These are phyloP conservation scores for Nematopogon swammerdamellus DNA, from an alignment of 2,888 invertebrate species.

Conservation along the genomic window DNA sequence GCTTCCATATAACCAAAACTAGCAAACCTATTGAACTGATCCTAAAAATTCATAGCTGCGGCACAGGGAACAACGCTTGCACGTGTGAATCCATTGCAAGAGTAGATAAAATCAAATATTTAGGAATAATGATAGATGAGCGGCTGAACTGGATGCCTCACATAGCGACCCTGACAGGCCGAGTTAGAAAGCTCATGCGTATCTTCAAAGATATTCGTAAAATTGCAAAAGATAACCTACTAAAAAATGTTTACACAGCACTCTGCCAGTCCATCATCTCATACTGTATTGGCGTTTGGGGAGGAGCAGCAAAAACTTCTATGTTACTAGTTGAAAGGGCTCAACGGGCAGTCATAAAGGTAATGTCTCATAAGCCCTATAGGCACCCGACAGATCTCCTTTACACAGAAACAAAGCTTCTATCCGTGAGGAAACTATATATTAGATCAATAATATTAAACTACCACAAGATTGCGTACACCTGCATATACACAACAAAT, in stretches of 20 bases:
- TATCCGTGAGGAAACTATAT: background rate
- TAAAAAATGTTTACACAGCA: background rate
- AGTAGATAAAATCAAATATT: too few species aligned
- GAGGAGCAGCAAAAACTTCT: background rate
- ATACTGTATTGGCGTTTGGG: conserved; percentile 2
- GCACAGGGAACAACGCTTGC: too few species aligned
- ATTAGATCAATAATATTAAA: background rate
- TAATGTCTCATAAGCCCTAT: conserved; percentile 1
- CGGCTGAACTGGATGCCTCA: background rate
- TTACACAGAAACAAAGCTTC: background rate
- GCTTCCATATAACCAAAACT: background rate
- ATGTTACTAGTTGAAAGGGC: conserved; percentile 1
- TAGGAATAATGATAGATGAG: conserved; percentile 3
- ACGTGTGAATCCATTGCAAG: too few species aligned
- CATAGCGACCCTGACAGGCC: background rate
- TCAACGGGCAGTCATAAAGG: conserved; percentile 1
- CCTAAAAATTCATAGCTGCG: background rate
- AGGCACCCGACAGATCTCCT: background rate
- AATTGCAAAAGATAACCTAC: background rate
- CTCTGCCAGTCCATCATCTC: background rate
- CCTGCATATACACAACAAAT: background rate
- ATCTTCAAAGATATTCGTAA: background rate
- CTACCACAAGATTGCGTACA: background rate
- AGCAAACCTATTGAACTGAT: background rate
- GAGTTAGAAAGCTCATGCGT: conserved; percentile 1